Percentiles rank a stretch among this genome's conserved stretches.
Conservation (phyloP, 2,113 vertebrate genomes). For the Amphiprion percula region DNA sequence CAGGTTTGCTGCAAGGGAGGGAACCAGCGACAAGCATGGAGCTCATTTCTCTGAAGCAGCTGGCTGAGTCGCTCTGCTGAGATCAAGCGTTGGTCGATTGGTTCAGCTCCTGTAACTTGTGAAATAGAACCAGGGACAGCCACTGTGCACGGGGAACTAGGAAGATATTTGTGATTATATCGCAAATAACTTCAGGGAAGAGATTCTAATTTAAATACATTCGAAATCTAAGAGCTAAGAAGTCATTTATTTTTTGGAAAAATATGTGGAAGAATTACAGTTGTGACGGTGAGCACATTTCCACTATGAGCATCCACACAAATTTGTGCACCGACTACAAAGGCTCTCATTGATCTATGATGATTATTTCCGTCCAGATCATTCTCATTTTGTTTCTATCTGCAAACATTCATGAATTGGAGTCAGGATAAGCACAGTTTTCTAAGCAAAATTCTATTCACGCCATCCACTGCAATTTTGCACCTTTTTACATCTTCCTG, state of each 20-base stretch:
- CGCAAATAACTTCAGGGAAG: too few species aligned
- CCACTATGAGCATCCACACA: neutral
- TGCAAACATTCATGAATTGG: neutral
- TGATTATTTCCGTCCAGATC: neutral
- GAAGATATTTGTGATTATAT: conserved; percentile 2
- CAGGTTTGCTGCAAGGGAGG: conserved; percentile 9
- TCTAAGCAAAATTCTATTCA: neutral
- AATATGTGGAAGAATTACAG: neutral
- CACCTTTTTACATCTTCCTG: neutral
- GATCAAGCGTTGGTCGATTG: conserved; percentile 5
- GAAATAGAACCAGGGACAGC: conserved; percentile 17
- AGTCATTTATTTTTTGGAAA: neutral
- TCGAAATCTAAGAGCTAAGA: conserved; percentile 5
- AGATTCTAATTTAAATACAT: neutral
- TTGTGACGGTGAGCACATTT: neutral
- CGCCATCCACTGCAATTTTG: neutral
- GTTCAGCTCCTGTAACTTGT: conserved; percentile 11
- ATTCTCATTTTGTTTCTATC: neutral
- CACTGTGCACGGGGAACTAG: neutral
- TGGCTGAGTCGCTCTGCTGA: conserved; percentile 13
- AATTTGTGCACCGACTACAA: neutral
- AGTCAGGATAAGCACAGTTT: neutral
- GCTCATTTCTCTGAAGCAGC: conserved; percentile 36
- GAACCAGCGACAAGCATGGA: conserved; percentile 6
- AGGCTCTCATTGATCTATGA: neutral